A percentile compares a stretch with the other conserved stretches of the same genome.
Evolutionary conservation across 2,797 vertebrate species (phyloP).

Genomic region (Falco rusticolus): DNA sequence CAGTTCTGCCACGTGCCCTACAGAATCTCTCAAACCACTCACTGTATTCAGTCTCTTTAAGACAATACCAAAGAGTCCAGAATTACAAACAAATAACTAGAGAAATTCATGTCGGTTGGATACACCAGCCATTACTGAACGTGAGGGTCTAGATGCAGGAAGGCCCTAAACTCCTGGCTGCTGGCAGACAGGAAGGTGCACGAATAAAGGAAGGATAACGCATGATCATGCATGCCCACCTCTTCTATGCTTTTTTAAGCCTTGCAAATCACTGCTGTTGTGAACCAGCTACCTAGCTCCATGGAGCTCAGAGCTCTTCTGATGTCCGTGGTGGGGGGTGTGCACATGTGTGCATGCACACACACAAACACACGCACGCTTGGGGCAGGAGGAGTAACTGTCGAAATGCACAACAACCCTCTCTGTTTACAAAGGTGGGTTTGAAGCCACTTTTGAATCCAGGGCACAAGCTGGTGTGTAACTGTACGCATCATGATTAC

Average conservation of each 20-base stretch:
- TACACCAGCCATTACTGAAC: not conserved
- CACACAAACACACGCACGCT: fast-evolving
- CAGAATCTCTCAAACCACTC: not conserved
- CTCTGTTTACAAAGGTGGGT: not conserved
- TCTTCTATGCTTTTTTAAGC: not conserved
- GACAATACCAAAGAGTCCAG: not conserved
- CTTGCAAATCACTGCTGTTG: not conserved
- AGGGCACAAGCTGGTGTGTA: not conserved
- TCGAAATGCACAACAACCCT: not conserved
- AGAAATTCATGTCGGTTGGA: not conserved
- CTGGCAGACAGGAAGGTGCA: not conserved
- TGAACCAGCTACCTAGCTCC: not conserved
- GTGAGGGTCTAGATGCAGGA: not conserved
- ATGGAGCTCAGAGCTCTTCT: not conserved
- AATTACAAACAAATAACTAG: not conserved
- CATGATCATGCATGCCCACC: fast-evolving
- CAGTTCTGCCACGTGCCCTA: fast-evolving
- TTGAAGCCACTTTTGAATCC: not conserved
- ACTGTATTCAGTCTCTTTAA: not conserved
- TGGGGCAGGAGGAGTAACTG: not conserved
- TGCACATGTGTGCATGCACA: not conserved
- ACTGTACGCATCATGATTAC: not conserved
- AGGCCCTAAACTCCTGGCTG: not conserved
- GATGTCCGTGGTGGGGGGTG: not conserved
- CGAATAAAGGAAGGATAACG: no score